Base-by-base conservation (phyloP, 2,797 vertebrate genomes). In the Pangasius mekongensis region DNA sequence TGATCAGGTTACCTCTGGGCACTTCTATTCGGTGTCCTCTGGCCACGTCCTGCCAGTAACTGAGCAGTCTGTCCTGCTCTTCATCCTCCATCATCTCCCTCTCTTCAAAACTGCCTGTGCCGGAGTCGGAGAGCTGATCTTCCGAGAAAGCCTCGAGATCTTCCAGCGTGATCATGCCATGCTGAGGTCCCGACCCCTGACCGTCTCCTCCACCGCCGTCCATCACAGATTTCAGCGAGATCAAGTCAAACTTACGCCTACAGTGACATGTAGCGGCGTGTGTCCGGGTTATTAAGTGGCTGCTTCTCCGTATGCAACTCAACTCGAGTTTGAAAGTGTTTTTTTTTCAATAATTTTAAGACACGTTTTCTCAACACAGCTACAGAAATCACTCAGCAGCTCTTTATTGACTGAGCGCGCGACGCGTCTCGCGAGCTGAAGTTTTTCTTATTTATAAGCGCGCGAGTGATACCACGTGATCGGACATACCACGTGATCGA, bases 21-120 rank as follows among this genome's bases (percentile, higher is more conserved):
- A 98, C 97, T 49, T 97, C 97, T 90, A 98, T 97, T 88, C 96
- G 96, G 94, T 98, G 97, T 52, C 97, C 96, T 56, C 97, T 89
- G 14, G 96, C 97, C 27, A 96, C 95, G 87, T 96, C 96, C 92
- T 97, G 97, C 97, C 97, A 98, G 94, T 97, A 98, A 36, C 93
- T 94, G 14, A 98, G 96, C 89, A 98, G 95, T 11, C 96, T 91
- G 86, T 94, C 93, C 27, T 95, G 92, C 67, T 95, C 94, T 39
- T 93, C 94, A 0, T 96, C 96, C 16, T 95, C 95, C 94, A 94
- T 89, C 22, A 94, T 89, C 22, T 95, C 93, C 5, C 84, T 92
- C 16, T 91, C 94, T 39, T 96, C 96, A 47, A 94, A 89, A 91
- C 93, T 95, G 58, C 95, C 96, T 80, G 94, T 94, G 87, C 94